Evolutionary conservation across 2,888 invertebrate species (phyloP), one percentile per base, ranked within the genome.

Genomic region (Mythimna albipuncta): DNA sequence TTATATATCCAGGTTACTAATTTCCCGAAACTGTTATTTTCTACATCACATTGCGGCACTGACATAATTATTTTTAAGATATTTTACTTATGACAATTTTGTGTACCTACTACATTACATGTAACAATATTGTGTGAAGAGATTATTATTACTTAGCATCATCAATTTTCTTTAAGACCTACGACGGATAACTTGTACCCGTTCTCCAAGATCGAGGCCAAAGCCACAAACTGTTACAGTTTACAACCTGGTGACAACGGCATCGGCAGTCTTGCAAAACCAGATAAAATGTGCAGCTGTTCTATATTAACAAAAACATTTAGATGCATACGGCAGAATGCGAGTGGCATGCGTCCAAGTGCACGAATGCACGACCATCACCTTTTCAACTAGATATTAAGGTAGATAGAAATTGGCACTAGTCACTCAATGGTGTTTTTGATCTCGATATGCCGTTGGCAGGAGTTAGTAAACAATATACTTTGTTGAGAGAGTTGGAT

Each of bases 381-480:
- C 38, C 61, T 58, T 69, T 63, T 72, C 69, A 55, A 32, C 68
- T 61, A 81, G 32, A 26, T 77, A 62, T 59, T 11, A 69, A 52
- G 16, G 19, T 44, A 57, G n/a, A 6, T 61, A 66, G 21, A 61
- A 77, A 69, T 84, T 82, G 84, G 84, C 84, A 77, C 41, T 19
- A 64, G 65, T 64, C 61, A 66, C 54, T 66, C 32, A 76, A 73
- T 71, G 9, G 70, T 74, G 70, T 57, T 80, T 61, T 69, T 76
- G 64, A 66, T 80, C 70, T 63, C 67, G 2, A 47, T 55, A n/a
- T 75, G 57, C 69, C 55, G 72, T 52, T 73, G 64, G 71, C 71
- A 79, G n/a, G 26, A 54, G n/a, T 72, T 61, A 7, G 59, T 68
- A 74, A 76, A 76, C 77, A 84, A 68, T 11, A 57, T 62, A 21